Percentiles rank a stretch among this genome's conserved stretches.
phyloP scores from a whole-genome alignment of 2,113 vertebrate genomes.

The Apodemus speciosus region DNA sequence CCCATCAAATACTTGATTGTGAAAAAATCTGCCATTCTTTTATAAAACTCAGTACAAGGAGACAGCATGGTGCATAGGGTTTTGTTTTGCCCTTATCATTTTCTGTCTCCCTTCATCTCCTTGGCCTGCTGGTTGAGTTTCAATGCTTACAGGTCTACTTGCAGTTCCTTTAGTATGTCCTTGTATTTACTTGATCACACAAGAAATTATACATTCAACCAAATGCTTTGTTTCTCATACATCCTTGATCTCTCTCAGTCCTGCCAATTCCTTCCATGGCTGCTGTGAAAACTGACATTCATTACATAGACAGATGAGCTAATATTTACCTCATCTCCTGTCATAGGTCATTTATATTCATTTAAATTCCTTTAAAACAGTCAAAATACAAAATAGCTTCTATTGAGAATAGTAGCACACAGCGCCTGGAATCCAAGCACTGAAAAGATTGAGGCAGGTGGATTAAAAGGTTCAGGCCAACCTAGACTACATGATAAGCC shows the following conservation, averaged over 20 bases:
- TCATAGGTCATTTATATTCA: not conserved
- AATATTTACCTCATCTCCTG: not conserved
- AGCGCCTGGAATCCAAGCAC: not conserved
- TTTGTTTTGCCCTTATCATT: not conserved
- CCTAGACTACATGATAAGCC: too few relatives aligned
- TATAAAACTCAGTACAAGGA: not conserved
- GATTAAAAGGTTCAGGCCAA: not conserved
- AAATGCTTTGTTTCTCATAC: not conserved
- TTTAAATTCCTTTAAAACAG: not conserved
- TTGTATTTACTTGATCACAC: not conserved
- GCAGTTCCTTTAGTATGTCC: not conserved
- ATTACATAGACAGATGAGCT: not conserved
- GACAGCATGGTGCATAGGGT: not conserved
- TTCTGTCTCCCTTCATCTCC: too few relatives aligned
- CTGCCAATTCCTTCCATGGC: not conserved
- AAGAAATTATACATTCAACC: not conserved
- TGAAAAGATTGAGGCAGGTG: not conserved
- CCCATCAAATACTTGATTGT: not conserved
- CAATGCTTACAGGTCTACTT: not conserved
- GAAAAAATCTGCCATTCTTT: not conserved
- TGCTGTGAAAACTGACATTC: not conserved
- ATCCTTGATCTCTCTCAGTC: not conserved
- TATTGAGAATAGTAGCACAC: not conserved
- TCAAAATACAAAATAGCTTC: not conserved
- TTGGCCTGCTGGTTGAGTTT: not conserved